These are phyloP conservation scores for Uloborus plumipes DNA, from an alignment of 2,888 invertebrate species.

Conservation along the genomic window DNA sequence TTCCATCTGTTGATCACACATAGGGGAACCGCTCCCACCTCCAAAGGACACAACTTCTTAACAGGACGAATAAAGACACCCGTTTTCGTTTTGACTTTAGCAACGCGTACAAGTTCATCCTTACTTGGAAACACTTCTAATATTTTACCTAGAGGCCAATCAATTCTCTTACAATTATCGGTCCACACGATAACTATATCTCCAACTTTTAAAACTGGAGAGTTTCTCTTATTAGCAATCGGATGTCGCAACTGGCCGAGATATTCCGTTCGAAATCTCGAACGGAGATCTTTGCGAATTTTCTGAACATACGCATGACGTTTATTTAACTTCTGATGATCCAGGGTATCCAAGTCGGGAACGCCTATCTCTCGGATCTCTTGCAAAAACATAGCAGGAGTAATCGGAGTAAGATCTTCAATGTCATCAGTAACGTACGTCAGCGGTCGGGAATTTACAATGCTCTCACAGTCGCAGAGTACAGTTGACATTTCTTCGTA, in stretches of 20 bases:
- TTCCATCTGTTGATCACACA: too few relatives aligned
- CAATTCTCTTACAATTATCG: background rate
- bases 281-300: background rate
- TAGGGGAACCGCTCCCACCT: background rate
- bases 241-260: background rate
- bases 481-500: too few relatives aligned
- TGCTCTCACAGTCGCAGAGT: too few relatives aligned
- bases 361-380: background rate
- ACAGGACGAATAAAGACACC: conserved; percentile 1
- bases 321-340: background rate
- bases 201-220: background rate
- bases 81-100: conserved; percentile 1
- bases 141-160: background rate
- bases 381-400: too few relatives aligned
- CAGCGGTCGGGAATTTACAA: too few relatives aligned
- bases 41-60: background rate
- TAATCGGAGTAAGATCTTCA: too few relatives aligned
- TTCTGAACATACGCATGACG: background rate
- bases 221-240: background rate
- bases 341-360: background rate
- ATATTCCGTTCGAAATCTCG: background rate
- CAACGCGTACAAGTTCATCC: background rate
- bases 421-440: too few relatives aligned
- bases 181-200: background rate
- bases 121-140: background rate